phyloP scores from a whole-genome alignment of 2,888 invertebrate species.

The Lasioglossum malachurum region DNA sequence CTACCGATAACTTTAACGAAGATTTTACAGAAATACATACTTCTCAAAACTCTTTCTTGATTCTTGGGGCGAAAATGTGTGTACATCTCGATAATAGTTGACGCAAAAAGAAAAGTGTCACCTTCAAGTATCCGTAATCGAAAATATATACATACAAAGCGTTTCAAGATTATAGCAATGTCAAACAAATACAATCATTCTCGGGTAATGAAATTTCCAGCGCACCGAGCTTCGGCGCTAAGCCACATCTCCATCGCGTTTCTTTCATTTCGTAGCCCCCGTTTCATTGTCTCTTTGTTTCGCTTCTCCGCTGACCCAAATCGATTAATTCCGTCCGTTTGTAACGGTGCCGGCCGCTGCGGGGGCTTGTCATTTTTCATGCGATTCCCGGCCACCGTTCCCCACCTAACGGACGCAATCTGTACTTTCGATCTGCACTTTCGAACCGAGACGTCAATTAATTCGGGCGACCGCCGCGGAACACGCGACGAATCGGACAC shows the following conservation, averaged over 20 bases:
- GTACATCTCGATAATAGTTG: too few species aligned
- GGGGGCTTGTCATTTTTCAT: conserved; percentile 48
- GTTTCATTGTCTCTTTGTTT: conserved; percentile 8
- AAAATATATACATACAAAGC: too few species aligned
- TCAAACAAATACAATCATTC: too few species aligned
- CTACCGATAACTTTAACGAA: too few species aligned
- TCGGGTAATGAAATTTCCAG: background rate
- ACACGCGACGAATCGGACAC: conserved; percentile 3
- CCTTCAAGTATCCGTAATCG: too few species aligned
- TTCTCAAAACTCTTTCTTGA: too few species aligned
- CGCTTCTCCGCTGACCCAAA: background rate
- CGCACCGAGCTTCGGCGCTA: background rate
- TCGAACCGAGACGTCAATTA: conserved; percentile 50
- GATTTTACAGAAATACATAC: too few species aligned
- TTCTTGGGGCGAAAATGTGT: too few species aligned
- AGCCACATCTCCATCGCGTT: background rate
- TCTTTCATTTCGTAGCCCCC: background rate
- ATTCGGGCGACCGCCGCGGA: conserved; percentile 38
- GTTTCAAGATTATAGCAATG: too few species aligned
- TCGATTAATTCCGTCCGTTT: conserved; percentile 34
- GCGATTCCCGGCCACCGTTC: conserved; percentile 27
- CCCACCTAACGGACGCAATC: conserved; percentile 24
- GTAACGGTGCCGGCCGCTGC: conserved; percentile 44
- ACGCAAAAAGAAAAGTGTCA: too few species aligned
- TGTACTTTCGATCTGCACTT: conserved; percentile 50